A percentile compares a stretch with the other conserved stretches of the same genome.
Conservation (phyloP, 2,888 invertebrate genomes). For the Hypomecis punctinalis region DNA sequence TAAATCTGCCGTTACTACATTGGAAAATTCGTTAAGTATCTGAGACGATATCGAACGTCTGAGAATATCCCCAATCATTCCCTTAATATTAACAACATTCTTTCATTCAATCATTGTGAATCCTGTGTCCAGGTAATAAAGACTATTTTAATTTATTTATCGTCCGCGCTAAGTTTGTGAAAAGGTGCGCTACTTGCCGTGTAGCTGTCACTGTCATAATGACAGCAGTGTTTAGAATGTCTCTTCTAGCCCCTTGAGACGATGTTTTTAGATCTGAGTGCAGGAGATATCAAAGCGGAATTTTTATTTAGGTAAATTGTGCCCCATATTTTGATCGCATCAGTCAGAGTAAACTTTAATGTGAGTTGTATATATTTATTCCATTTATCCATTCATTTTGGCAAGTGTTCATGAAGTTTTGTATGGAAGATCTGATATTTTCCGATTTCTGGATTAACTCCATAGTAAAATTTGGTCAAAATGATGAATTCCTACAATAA, state of each 20-base stretch:
- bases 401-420: too few species aligned
- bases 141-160: constrained; percentile 44
- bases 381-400: too few species aligned
- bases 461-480: too few species aligned
- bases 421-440: too few species aligned
- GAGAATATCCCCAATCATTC: not conserved
- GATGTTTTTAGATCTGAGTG: constrained; percentile 59
- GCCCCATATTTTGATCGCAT: too few species aligned
- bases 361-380: too few species aligned
- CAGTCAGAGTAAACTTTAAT: too few species aligned
- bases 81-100: constrained; percentile 30
- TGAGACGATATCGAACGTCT: not conserved
- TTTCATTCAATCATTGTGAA: constrained; percentile 8
- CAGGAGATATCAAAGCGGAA: constrained; percentile 13
- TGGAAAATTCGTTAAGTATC: too few species aligned
- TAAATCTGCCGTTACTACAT: too few species aligned
- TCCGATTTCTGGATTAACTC: too few species aligned
- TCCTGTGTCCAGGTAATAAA: constrained; percentile 37
- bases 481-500: too few species aligned
- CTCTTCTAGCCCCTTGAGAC: constrained; percentile 71
- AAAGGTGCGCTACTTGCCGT: constrained; percentile 60
- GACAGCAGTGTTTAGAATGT: constrained; percentile 74
- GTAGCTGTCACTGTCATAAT: constrained; percentile 72
- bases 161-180: constrained; percentile 42
- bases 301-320: not conserved